A percentile compares a stretch with the other conserved stretches of the same genome.
Conservation (phyloP, 53 echinoderm and acorn worm genomes). For the Stichopus horrens region DNA sequence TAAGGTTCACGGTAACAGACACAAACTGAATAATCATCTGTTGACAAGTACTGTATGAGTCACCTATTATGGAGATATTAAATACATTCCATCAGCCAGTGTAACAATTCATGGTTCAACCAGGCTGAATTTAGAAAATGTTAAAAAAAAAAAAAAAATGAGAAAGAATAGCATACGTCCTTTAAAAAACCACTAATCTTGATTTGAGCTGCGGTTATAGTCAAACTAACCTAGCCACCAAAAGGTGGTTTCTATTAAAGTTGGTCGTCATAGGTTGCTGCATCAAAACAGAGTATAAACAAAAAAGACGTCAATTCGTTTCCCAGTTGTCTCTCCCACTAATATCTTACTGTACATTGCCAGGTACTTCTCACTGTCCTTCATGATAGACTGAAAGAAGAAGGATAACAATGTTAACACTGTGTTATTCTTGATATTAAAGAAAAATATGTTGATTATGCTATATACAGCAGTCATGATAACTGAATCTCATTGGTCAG, state of each 20-base stretch:
- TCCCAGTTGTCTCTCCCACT: not conserved
- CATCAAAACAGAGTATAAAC: slow-evolving; percentile 16
- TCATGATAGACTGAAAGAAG: slow-evolving; percentile 39
- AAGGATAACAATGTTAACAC: not conserved
- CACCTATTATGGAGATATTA: no score
- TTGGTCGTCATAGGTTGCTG: slow-evolving; percentile 72
- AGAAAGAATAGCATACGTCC: not conserved
- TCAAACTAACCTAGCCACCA: slow-evolving; percentile 69
- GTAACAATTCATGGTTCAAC: no score
- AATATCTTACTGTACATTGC: not conserved
- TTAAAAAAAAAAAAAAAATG: not conserved
- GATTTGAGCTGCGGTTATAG: not conserved
- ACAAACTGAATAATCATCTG: no score
- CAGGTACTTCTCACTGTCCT: slow-evolving; percentile 49
- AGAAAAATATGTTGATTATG: no score
- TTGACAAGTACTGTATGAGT: no score
- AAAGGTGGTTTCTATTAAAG: slow-evolving; percentile 67
- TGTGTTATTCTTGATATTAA: no score
- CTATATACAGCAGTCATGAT: no score
- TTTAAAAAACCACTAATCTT: not conserved
- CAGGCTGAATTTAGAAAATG: no score
- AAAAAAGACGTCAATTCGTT: not conserved
- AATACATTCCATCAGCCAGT: no score
- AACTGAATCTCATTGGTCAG: no score
- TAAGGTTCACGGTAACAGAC: no score